phyloP scores from a whole-genome alignment of 2,113 vertebrate species.

The Mesoclemmys tuberculata region DNA sequence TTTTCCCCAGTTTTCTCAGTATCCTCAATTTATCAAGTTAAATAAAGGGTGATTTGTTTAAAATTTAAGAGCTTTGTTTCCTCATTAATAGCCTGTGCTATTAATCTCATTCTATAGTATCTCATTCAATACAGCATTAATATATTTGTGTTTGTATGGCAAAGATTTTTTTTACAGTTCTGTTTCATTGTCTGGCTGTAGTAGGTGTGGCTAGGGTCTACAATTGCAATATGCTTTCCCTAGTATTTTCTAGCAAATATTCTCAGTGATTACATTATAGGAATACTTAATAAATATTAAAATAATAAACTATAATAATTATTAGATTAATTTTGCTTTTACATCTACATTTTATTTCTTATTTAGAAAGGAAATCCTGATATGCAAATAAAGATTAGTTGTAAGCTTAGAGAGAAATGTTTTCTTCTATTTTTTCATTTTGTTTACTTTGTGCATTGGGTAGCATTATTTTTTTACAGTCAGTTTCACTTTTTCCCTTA shows the following conservation, averaged over 20 bases:
- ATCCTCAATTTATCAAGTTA: background rate
- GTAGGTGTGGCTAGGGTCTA: background rate
- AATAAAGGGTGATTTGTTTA: background rate
- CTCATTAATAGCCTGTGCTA: background rate
- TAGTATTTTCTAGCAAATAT: background rate
- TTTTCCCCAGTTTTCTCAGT: background rate
- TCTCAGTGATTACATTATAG: background rate
- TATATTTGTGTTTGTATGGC: rapidly evolving
- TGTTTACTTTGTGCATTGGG: background rate
- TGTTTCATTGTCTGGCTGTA: background rate
- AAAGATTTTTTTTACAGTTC: background rate
- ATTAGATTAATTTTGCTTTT: background rate
- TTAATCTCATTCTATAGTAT: no score
- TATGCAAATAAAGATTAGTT: background rate
- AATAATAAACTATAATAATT: background rate
- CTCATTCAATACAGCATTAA: background rate
- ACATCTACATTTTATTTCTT: slow-evolving; percentile 2
- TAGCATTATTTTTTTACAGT: background rate
- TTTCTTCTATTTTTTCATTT: background rate
- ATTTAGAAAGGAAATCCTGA: background rate
- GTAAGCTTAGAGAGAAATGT: background rate
- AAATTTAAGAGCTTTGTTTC: slow-evolving; percentile 1
- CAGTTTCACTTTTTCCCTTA: slow-evolving; percentile 10
- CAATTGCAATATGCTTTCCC: background rate
- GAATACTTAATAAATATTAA: background rate